Evolutionary conservation across 1,140 invertebrate genomes (phyloP).

Genomic region (Scaptomyza montana): DNA sequence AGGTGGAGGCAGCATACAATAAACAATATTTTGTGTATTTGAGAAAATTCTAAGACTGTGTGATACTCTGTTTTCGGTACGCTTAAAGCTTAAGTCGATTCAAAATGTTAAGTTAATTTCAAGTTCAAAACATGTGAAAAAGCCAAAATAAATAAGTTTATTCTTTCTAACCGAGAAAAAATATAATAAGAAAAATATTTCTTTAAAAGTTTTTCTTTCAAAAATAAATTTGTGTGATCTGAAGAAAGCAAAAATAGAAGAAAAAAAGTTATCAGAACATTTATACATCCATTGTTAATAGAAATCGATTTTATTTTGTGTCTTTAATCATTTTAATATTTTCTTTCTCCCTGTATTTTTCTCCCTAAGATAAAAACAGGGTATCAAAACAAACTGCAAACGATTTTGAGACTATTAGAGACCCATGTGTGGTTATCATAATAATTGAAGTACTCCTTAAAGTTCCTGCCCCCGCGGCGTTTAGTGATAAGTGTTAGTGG

Average conservation of each 20-base stretch:
- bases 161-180: neutral
- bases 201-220: neutral
- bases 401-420: constrained; percentile 1
- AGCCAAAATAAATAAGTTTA: too few relatives aligned
- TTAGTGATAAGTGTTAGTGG: constrained; percentile 40
- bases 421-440: constrained; percentile 24
- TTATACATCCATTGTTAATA: too few relatives aligned
- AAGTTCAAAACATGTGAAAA: too few relatives aligned
- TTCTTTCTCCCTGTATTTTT: neutral
- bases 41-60: neutral
- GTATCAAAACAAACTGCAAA: constrained; percentile 22
- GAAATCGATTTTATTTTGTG: too few relatives aligned
- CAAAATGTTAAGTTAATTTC: too few relatives aligned
- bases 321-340: neutral
- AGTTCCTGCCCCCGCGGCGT: constrained; percentile 30
- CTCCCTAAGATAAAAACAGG: neutral
- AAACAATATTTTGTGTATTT: constrained; percentile 46
- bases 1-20: constrained; percentile 26
- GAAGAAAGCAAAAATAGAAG: too few relatives aligned
- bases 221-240: neutral
- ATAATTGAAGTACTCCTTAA: constrained; percentile 23
- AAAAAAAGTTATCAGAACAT: too few relatives aligned
- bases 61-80: neutral
- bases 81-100: neutral
- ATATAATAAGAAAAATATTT: neutral